phyloP scores from a whole-genome alignment of 2,797 vertebrate genomes.

The Iguana delicatissima region DNA sequence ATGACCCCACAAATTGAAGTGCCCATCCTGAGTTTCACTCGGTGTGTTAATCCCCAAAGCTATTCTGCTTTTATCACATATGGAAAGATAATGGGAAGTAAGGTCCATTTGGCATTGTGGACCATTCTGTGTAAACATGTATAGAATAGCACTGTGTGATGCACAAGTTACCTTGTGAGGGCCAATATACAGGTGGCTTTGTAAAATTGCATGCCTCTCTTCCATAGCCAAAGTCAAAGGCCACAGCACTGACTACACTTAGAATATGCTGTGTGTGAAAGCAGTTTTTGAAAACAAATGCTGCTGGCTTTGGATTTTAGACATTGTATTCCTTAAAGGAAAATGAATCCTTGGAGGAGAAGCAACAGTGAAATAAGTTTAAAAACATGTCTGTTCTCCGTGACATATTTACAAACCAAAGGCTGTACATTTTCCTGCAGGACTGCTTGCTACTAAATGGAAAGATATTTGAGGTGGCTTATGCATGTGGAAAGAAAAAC shows the following conservation, averaged over 20 bases:
- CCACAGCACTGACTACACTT: not conserved
- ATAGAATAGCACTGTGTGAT: not conserved
- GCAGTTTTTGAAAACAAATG: not conserved
- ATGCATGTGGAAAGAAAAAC: constrained; percentile 8
- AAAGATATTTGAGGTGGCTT: not conserved
- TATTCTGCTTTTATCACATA: not conserved
- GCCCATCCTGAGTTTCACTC: not conserved
- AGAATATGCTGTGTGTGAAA: not conserved
- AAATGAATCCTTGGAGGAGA: not conserved
- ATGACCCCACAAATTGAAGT: not conserved
- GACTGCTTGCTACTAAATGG: too few relatives aligned
- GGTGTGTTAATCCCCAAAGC: not conserved
- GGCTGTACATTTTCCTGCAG: not conserved
- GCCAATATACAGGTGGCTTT: not conserved
- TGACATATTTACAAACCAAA: not conserved
- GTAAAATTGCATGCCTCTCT: not conserved
- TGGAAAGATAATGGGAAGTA: not conserved
- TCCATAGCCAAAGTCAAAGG: too few relatives aligned
- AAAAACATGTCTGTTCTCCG: not conserved
- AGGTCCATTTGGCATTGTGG: not conserved
- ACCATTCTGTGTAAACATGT: not conserved
- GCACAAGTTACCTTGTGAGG: not conserved
- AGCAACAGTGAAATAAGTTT: not conserved
- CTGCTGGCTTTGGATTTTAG: not conserved
- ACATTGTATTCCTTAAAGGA: not conserved